Base-by-base conservation (phyloP, 2,888 invertebrate species). In the Petrolisthes manimaculis region DNA sequence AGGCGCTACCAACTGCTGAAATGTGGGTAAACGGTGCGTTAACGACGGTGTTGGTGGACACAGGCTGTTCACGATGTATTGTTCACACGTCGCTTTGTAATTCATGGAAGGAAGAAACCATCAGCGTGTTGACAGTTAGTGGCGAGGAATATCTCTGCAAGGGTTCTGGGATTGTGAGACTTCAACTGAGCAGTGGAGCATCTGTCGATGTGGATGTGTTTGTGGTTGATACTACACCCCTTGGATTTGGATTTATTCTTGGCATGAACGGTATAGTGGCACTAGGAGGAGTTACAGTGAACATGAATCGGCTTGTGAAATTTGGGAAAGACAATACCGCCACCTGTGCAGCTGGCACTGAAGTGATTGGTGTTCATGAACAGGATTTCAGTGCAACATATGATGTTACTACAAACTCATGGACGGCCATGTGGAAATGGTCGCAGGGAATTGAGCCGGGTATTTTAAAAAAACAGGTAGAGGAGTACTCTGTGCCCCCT, bases 351-450 rank as follows among this genome's bases (percentile, higher is more conserved):
- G 77, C 84, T 37, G 18, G 61, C n/a, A 54, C 24, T 53, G 61
- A 37, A 54, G 61, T 12, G 61, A 9, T 84, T 56, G 71, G 61
- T 6, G 84, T 83, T 5, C 71, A 83, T 4, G 83, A 74, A 37
- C 83, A 1, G 18, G 83, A 78, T 78, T 77, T 78, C 21, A 78
- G 67, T 77, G 86, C 82, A 12, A 61, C 55, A 21, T 71, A 54
- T 61, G 81, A 82, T 61, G 74, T 81, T 56, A 9, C 12, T 21
- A 21, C 54, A 5, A 86, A 74, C 18, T 74, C 21, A 8, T 82
- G 82, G 82, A 81, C 86, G 51, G 81, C 81, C 21, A n/a, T 55
- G 8, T 86, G 82, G 82, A 86, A 82, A 69, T 86, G 81, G 81
- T 54, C 74, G 24, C 81, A 55, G 18, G 86, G 75, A 24, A 56